Evolutionary conservation across 2,888 invertebrate genomes (phyloP), one percentile per base, ranked within the genome.

Genomic region (Chrysina gloriosa): DNA sequence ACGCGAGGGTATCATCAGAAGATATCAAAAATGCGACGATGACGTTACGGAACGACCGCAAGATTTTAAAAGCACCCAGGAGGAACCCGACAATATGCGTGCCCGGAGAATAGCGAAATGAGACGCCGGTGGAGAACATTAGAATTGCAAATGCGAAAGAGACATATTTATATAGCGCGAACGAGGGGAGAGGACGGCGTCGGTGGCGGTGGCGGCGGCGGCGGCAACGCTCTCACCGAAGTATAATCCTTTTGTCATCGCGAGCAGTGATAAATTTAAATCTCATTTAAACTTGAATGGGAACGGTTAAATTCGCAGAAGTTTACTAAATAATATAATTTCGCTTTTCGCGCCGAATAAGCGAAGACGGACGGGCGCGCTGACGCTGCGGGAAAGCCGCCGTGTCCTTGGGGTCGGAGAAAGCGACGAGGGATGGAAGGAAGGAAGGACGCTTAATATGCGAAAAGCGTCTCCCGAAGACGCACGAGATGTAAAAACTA

Each of bases 121-220:
- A 74, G 72, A 73, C 61, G 50, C 31, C 34, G 70, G 69, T 69
- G n/a, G n/a, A n/a, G n/a, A n/a, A n/a, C 73, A 78, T 79, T 78
- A 78, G 78, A 77, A 77, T 77, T 79, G 77, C 77, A 76, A 78
- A 78, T 77, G 75, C 69, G 69, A 69, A 71, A 72, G 75, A 72
- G 73, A 76, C 73, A 74, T 73, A 74, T 75, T 73, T 75, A 72
- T 75, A 71, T 73, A 70, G 69, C 69, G 73, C 64, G 65, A 34
- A 11, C 34, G 21, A 36, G 19, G 19, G 19, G 19, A 11, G 42
- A n/a, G 19, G 19, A 7, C 21, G 16, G 19, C 23, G 19, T 4
- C 23, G 19, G 19, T 23, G 19, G 5, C 45, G 45, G 7, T 47
- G 6, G 6, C 42, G 42, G 14, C 14, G 14, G 11, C 14, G 11